Evolutionary conservation across 2,797 vertebrate genomes (phyloP), one percentile per base, ranked within the genome.

Genomic region (Pangasius larnaudii): DNA sequence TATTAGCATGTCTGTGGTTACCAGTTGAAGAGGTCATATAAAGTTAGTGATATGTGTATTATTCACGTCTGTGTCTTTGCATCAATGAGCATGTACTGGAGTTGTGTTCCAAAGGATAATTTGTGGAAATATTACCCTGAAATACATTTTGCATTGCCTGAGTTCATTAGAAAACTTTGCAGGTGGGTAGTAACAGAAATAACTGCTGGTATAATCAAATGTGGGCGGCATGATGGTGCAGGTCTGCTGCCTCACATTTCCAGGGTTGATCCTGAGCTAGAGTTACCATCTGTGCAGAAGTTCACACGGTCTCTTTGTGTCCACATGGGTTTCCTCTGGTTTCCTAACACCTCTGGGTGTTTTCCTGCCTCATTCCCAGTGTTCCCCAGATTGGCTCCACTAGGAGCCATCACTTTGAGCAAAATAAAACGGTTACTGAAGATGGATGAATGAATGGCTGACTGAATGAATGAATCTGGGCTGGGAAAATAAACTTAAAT

Each of bases 121-220:
- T 42, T 81, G 56, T 39, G 36, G 19, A 81, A 39, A 83, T 5
- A 18, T 63, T 46, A 42, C 14, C 14, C 39, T 82, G 24, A 65
- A 69, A 24, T 36, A 58, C 16, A 69, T 46, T 7, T 16, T 13
- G 18, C 19, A 36, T 69, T 69, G 16, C 27, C 39, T 67, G 61
- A 22, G 46, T 84, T 71, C 11, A 27, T 84, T 84, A 16, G 63
- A 69, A 69, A 84, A 84, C 27, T 33, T 69, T 84, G n/a, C 82
- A 69, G 63, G 59, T 84, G 46, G 63, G 63, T 69, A 69, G 30
- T 53, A 84, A 84, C 63, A 84, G 63, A 69, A 84, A 84, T 84
- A 84, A 69, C 42, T 53, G 63, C 49, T 27, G 82, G 46, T 69
- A 69, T 84, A 84, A 53, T 53, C 63, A 67, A 30, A n/a, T 2